Evolutionary conservation across 1,140 invertebrate genomes (phyloP).

Genomic region (Ectropis grisescens): DNA sequence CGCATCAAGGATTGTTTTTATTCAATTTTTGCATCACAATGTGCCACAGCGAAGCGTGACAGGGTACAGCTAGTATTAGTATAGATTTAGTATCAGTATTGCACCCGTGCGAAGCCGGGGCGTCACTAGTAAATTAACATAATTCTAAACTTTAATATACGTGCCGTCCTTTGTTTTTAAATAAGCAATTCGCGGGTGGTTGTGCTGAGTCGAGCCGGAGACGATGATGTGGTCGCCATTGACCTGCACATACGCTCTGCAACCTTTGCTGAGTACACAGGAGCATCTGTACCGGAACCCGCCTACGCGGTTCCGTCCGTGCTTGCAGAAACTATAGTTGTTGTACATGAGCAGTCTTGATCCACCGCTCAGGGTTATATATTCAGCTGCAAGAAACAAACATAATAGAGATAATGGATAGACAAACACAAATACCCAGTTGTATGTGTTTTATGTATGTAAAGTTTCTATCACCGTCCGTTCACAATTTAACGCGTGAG

Average conservation of each 20-base stretch:
- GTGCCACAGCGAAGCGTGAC: too few relatives aligned
- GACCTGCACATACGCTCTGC: slow-evolving; percentile 26
- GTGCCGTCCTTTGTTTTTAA: slow-evolving; percentile 8
- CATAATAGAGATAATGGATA: background rate
- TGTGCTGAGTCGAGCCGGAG: slow-evolving; percentile 9
- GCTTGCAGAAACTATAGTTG: slow-evolving; percentile 26
- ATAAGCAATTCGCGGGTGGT: slow-evolving; percentile 19
- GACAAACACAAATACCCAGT: too few relatives aligned
- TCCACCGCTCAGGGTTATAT: slow-evolving; percentile 19
- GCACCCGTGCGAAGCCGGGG: too few relatives aligned
- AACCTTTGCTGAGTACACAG: slow-evolving; percentile 8
- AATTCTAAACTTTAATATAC: slow-evolving; percentile 13
- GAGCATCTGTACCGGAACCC: slow-evolving; percentile 28
- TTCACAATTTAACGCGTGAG: too few relatives aligned
- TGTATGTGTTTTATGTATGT: too few relatives aligned
- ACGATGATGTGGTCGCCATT: slow-evolving; percentile 14
- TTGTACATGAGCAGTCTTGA: slow-evolving; percentile 18
- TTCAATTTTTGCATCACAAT: too few relatives aligned
- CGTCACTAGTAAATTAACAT: too few relatives aligned
- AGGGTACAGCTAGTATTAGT: too few relatives aligned
- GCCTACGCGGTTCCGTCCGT: slow-evolving; percentile 11
- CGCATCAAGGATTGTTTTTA: too few relatives aligned
- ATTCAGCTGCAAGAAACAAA: slow-evolving; percentile 28
- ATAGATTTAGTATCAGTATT: too few relatives aligned
- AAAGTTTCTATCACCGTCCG: too few relatives aligned